phyloP scores from a whole-genome alignment of 1,140 invertebrate genomes.

The Temnothorax longispinosus region DNA sequence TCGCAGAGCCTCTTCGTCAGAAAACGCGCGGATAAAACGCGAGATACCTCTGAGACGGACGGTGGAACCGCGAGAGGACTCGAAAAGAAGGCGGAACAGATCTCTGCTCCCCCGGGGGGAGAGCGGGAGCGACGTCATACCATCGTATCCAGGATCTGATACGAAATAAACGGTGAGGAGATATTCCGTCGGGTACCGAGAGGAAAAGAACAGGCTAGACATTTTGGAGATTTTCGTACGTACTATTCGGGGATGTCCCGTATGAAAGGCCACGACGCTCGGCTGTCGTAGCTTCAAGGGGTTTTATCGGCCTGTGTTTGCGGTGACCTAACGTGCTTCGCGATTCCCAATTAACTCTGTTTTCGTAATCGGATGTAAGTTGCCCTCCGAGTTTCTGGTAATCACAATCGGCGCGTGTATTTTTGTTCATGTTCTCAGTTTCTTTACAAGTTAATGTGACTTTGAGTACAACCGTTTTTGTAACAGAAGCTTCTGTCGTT shows the following conservation, averaged over 20 bases:
- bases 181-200: conserved; percentile 44
- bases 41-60: conserved; percentile 19
- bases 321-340: conserved; percentile 43
- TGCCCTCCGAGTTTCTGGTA: neutral
- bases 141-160: conserved; percentile 72
- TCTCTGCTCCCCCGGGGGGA: conserved; percentile 39
- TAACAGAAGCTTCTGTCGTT: neutral
- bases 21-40: conserved; percentile 56
- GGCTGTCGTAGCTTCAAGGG: conserved; percentile 1
- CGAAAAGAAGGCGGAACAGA: conserved; percentile 61
- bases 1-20: neutral
- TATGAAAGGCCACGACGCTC: conserved; percentile 1
- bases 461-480: neutral
- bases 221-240: conserved; percentile 3
- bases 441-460: neutral
- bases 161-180: conserved; percentile 71
- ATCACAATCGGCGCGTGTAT: neutral
- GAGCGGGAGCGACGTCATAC: conserved; percentile 71
- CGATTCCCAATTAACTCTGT: conserved; percentile 66
- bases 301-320: conserved; percentile 64
- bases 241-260: conserved; percentile 17
- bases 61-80: conserved; percentile 39
- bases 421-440: neutral
- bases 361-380: conserved; percentile 47
- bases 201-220: conserved; percentile 34